Conservation (phyloP, 2,113 vertebrate species). For the Chroicocephalus ridibundus region DNA sequence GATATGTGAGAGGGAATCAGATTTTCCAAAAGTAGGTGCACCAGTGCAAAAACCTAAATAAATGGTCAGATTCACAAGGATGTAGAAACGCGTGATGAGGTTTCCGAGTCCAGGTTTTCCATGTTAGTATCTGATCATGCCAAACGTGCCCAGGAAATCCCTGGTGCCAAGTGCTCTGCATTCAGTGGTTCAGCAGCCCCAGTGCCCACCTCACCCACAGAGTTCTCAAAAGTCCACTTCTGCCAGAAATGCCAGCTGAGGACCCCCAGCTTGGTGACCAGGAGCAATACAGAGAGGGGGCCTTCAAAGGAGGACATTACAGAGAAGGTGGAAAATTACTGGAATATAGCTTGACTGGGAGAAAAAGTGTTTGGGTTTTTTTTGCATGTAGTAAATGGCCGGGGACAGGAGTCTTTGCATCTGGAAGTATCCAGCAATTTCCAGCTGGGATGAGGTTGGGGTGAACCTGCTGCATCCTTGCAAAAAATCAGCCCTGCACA, state of each 20-base stretch:
- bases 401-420: not conserved
- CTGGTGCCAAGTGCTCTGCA: not conserved
- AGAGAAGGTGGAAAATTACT: not conserved
- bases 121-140: not conserved
- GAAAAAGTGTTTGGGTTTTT: not conserved
- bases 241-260: not conserved
- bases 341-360: not conserved
- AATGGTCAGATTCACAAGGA: not conserved
- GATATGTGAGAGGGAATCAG: not conserved
- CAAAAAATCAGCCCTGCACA: not conserved
- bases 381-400: not conserved
- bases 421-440: not conserved
- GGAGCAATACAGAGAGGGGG: not conserved
- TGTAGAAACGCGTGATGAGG: not conserved
- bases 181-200: not conserved
- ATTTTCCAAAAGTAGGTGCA: slow-evolving; percentile 12
- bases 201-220: not conserved
- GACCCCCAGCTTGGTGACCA: not conserved
- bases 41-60: not conserved
- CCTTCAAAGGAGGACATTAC: not conserved
- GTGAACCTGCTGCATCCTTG: not conserved
- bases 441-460: not conserved
- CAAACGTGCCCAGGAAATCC: not conserved
- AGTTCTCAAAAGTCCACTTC: not conserved
- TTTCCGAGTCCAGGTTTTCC: not conserved